phyloP scores from a whole-genome alignment of 2,797 vertebrate genomes.

The Amazona finschi region DNA sequence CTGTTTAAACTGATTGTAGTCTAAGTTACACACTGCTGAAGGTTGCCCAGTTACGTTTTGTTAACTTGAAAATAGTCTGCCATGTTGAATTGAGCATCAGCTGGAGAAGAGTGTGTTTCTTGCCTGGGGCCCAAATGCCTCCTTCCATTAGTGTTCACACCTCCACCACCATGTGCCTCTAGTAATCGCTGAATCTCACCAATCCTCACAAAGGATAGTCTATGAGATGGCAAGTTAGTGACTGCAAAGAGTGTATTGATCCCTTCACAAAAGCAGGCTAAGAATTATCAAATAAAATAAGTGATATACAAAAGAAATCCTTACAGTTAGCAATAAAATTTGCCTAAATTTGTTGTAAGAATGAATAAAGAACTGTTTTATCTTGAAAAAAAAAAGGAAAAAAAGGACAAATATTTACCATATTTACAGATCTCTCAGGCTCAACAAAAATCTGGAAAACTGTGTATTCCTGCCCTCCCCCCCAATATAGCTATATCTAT shows the following conservation, averaged over 20 bases:
- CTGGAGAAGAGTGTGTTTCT: not conserved
- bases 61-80: constrained; percentile 41
- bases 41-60: not conserved
- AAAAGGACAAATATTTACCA: not conserved
- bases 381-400: not conserved
- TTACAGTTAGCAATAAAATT: not conserved
- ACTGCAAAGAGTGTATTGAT: not conserved
- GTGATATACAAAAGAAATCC: not conserved
- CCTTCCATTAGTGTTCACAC: constrained; percentile 23
- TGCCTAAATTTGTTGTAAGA: not conserved
- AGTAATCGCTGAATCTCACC: not conserved
- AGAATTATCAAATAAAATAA: not conserved
- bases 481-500: not conserved
- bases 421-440: not conserved
- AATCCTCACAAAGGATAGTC: not conserved
- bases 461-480: not conserved
- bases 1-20: not conserved
- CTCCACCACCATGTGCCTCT: not conserved
- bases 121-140: constrained; percentile 27
- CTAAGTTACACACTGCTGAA: not conserved
- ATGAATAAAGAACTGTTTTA: not conserved
- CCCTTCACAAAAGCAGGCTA: not conserved
- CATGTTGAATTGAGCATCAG: not conserved
- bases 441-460: not conserved
- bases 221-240: not conserved